Conservation (phyloP, 92 coral and sea anemone species). For the Galaxea fascicularis region DNA sequence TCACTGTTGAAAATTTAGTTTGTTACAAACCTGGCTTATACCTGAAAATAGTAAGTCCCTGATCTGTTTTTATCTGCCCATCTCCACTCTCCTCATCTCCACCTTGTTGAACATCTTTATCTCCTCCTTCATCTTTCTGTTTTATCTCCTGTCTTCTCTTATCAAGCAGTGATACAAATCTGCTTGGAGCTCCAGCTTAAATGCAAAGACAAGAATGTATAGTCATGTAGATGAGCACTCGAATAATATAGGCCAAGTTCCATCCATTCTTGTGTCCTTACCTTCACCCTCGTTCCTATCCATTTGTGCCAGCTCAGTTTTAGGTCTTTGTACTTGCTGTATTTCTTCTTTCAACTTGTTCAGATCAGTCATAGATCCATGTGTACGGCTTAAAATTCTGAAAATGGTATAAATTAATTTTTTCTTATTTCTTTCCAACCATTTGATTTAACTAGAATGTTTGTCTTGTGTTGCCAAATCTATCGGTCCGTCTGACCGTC, state of each 20-base stretch:
- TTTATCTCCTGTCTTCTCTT: slow-evolving; percentile 77
- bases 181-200: slow-evolving; percentile 40
- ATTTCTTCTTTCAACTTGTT: slow-evolving; percentile 47
- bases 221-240: not conserved
- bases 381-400: slow-evolving; percentile 78
- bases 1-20: no score
- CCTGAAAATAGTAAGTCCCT: slow-evolving; percentile 30
- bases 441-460: no score
- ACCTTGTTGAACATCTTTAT: not conserved
- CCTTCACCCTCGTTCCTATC: slow-evolving; percentile 15
- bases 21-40: no score
- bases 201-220: not conserved
- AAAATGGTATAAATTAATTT: not conserved
- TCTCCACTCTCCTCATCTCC: slow-evolving; percentile 2
- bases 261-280: not conserved
- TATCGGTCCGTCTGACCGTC: no score
- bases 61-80: not conserved
- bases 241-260: not conserved
- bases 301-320: slow-evolving; percentile 12
- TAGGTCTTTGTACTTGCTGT: slow-evolving; percentile 18
- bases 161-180: slow-evolving; percentile 90
- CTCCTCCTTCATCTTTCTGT: slow-evolving; percentile 39
- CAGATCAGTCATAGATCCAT: slow-evolving; percentile 86
- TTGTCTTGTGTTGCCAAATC: no score
- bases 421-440: not conserved